Conservation (phyloP, 2,113 vertebrate genomes). For the Poeciliopsis retropinna region DNA sequence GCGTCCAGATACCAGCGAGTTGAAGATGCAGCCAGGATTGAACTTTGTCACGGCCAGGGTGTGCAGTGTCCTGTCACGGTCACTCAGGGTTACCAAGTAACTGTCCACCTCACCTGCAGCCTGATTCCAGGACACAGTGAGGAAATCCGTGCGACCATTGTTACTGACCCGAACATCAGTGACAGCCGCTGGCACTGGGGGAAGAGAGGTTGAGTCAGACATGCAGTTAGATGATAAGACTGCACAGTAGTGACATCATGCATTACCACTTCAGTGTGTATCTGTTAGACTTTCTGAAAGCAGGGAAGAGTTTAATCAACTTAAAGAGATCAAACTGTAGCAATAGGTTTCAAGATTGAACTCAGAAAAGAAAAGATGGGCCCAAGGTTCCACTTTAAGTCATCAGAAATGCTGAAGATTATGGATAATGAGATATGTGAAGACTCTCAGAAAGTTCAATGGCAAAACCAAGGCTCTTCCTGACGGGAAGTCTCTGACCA, state of each 20-base stretch:
- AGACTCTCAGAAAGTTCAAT: background rate
- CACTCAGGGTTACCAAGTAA: constrained; percentile 88
- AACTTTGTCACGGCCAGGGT: constrained; percentile 82
- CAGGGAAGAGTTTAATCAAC: background rate
- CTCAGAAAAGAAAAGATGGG: background rate
- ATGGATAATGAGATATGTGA: background rate
- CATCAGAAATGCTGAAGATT: background rate
- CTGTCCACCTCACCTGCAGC: constrained; percentile 88
- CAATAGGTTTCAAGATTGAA: background rate
- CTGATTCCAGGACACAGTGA: constrained; percentile 91
- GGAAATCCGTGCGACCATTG: constrained; percentile 90
- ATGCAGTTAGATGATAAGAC: background rate
- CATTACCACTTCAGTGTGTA: background rate
- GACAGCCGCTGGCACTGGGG: constrained; percentile 89
- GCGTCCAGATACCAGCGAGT: constrained; percentile 87
- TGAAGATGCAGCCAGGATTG: constrained; percentile 88
- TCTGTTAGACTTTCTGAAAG: background rate
- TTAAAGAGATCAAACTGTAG: background rate
- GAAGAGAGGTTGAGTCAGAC: background rate
- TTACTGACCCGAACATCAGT: constrained; percentile 90
- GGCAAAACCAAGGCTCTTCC: constrained; percentile 11
- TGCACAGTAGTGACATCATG: background rate
- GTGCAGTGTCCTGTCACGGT: constrained; percentile 80
- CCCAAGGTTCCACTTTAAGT: background rate
- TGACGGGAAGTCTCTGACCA: constrained; percentile 57